These are phyloP conservation scores for Drosophila cyrtoloma DNA, from an alignment of 2,888 invertebrate genomes.

Conservation along the genomic window DNA sequence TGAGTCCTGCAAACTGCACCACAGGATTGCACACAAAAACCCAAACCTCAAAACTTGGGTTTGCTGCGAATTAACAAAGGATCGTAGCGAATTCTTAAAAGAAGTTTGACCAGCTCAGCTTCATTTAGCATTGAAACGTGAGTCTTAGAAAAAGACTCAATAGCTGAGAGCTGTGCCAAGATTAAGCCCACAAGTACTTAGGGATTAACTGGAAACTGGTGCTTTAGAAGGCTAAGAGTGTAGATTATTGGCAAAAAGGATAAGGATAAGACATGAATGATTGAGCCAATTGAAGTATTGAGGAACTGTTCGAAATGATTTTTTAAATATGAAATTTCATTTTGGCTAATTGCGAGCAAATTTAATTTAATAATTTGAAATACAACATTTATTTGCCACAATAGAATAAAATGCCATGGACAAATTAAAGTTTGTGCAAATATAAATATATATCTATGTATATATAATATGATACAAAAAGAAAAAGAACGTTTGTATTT, in stretches of 20 bases:
- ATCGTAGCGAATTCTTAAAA: constrained; percentile 14
- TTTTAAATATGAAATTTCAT: neutral
- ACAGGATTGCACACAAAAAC: constrained; percentile 16
- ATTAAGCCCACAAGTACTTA: constrained; percentile 17
- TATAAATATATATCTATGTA: neutral
- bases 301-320: neutral
- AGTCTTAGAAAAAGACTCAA: neutral
- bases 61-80: constrained; percentile 4
- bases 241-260: constrained; percentile 4
- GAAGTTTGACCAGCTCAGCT: constrained; percentile 12
- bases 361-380: neutral
- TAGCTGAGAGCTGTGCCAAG: neutral
- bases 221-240: constrained; percentile 4
- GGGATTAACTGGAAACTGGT: constrained; percentile 10
- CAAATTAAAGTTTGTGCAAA: neutral
- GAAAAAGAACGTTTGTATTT: neutral
- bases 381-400: neutral
- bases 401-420: neutral
- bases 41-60: constrained; percentile 21
- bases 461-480: neutral
- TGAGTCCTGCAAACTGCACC: constrained; percentile 15
- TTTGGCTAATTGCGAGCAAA: neutral
- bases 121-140: constrained; percentile 19
- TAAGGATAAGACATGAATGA: neutral
- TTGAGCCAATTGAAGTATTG: neutral